These are phyloP conservation scores for Hydropsyche tenuis DNA, from an alignment of 1,140 invertebrate genomes.

Conservation along the genomic window DNA sequence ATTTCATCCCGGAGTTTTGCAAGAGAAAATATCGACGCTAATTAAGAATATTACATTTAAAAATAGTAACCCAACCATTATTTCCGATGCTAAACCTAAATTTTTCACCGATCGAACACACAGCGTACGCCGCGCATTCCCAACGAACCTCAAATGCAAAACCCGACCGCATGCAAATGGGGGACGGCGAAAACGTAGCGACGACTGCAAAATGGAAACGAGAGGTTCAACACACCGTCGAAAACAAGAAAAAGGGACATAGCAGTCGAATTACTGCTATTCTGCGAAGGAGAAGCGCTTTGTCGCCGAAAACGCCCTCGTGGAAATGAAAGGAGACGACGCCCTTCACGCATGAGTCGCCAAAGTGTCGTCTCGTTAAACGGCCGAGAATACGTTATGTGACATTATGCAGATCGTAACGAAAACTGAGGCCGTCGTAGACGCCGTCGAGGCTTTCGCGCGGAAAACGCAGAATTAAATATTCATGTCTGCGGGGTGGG, in stretches of 20 bases:
- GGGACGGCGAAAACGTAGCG: not conserved
- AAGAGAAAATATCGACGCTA: not conserved
- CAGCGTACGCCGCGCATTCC: slow-evolving; percentile 3
- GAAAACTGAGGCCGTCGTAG: not conserved
- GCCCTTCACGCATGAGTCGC: slow-evolving; percentile 32
- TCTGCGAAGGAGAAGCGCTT: no score
- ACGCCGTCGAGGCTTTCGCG: not conserved
- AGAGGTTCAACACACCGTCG: not conserved
- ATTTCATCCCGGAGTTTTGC: not conserved
- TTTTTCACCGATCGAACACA: no score
- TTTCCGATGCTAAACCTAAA: no score
- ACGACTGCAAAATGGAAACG: slow-evolving; percentile 3
- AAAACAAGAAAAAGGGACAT: not conserved
- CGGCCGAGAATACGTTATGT: slow-evolving; percentile 32
- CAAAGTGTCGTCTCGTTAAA: slow-evolving; percentile 23
- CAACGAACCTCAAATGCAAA: not conserved
- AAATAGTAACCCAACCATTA: no score
- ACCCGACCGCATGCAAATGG: slow-evolving; percentile 22
- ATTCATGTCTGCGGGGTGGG: no score
- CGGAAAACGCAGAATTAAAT: slow-evolving; percentile 5
- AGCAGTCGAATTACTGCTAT: no score
- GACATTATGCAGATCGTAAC: slow-evolving; percentile 18
- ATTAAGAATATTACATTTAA: no score
- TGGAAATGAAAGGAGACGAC: not conserved
- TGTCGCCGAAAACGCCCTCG: not conserved